A percentile compares a stretch with the other conserved stretches of the same genome.
Evolutionary conservation across 1,140 invertebrate genomes (phyloP).

Genomic region (Drosophila sp.): DNA sequence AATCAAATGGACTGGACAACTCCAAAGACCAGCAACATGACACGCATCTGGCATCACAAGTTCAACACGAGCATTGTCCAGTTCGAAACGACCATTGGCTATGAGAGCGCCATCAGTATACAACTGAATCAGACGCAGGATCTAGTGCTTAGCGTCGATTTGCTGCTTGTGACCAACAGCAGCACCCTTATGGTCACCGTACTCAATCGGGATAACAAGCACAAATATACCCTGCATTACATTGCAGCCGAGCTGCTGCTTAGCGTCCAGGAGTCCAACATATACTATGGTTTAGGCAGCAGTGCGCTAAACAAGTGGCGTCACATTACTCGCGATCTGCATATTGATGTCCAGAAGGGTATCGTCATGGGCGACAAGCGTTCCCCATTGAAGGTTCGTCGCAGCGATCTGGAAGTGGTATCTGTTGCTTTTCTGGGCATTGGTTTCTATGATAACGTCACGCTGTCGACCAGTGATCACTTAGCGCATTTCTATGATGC

Average conservation of each 20-base stretch:
- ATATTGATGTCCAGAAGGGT: constrained; percentile 96
- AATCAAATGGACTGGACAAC: constrained; percentile 88
- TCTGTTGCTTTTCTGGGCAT: constrained; percentile 86
- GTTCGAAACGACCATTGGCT: constrained; percentile 90
- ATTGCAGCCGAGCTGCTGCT: constrained; percentile 90
- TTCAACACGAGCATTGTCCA: constrained; percentile 87
- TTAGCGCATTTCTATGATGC: constrained; percentile 95
- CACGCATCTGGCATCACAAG: constrained; percentile 87
- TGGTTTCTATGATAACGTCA: constrained; percentile 93
- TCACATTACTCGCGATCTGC: constrained; percentile 93
- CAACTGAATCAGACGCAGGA: constrained; percentile 89
- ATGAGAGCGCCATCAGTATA: constrained; percentile 89
- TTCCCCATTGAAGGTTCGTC: constrained; percentile 87
- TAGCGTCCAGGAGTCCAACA: constrained; percentile 90
- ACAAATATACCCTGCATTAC: constrained; percentile 93
- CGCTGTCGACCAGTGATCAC: constrained; percentile 93
- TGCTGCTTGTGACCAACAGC: constrained; percentile 90
- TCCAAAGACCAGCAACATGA: constrained; percentile 88
- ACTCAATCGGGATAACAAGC: constrained; percentile 91
- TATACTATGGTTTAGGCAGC: constrained; percentile 94
- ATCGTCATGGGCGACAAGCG: constrained; percentile 88
- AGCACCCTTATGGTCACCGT: constrained; percentile 92
- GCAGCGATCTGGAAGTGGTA: constrained; percentile 90
- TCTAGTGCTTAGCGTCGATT: constrained; percentile 91
- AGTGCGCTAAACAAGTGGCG: constrained; percentile 89